Evolutionary conservation across 92 coral and sea anemone genomes (phyloP), one percentile per base, ranked within the genome.

Genomic region (Phymanthus crucifer): DNA sequence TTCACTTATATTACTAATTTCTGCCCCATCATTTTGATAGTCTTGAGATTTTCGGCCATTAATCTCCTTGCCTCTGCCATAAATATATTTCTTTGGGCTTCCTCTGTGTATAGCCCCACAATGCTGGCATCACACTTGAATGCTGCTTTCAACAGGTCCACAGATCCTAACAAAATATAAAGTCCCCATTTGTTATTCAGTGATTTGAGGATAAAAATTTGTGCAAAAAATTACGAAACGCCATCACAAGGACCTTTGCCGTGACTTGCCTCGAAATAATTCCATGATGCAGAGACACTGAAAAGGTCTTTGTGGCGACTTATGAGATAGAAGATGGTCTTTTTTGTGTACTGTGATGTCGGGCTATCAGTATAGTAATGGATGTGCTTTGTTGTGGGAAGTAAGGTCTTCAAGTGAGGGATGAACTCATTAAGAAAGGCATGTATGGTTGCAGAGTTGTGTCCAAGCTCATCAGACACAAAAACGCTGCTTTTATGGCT

Each of bases 331-430:
- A 84, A 84, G 8, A 80, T 88, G 56, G 83, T 88, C 48, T 88
- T 79, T 47, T 79, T 88, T 52, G 83, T 23, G 73, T 88, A 88
- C 57, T 84, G 91, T 26, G 91, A 88, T 10, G 77, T 83, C 2
- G 88, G 83, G 83, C 88, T 88, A 29, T 84, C 88, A 14, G 88
- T 83, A 52, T 48, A 74, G 71, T 79, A 88, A 66, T 88, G 79
- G 68, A 88, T 36, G 21, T 66, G 82, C 50, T 58, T 78, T 1
- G 83, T 6, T 74, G 75, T 46, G 1, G 82, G 58, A 36, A 69
- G 68, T 23, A 70, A 33, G 12, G 66, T 54, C 33, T 79, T 64
- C 13, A 83, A n/a, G 8, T 83, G 26, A 9, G 88, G 79, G 6
- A 88, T 66, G 19, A 83, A 77, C 58, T 83, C 50, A 31, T 54